phyloP scores from a whole-genome alignment of 2,888 invertebrate species.

The Plebejus anna region DNA sequence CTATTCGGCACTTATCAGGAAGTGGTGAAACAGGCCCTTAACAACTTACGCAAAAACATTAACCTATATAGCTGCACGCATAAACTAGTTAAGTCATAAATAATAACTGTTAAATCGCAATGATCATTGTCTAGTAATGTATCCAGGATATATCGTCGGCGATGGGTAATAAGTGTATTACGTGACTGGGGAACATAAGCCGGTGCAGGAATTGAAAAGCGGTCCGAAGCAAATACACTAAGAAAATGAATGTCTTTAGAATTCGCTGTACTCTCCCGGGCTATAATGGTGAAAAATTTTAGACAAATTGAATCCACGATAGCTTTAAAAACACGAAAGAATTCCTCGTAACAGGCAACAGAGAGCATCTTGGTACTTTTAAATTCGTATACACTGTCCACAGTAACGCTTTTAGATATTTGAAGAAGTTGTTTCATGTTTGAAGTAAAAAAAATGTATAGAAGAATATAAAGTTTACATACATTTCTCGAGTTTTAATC shows the following conservation, averaged over 20 bases:
- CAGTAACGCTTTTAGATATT: background rate
- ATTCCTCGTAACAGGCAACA: background rate
- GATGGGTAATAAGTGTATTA: background rate
- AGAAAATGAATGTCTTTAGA: slow-evolving; percentile 23
- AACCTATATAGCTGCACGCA: no score
- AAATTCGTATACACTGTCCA: background rate
- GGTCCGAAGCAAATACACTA: slow-evolving; percentile 20
- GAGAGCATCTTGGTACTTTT: background rate
- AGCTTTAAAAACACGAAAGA: slow-evolving; percentile 13
- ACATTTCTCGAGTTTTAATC: no score
- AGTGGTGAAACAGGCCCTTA: no score
- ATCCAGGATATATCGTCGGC: background rate
- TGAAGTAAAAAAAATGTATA: background rate
- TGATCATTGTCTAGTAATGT: slow-evolving; percentile 3
- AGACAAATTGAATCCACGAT: slow-evolving; percentile 20
- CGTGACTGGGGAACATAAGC: background rate
- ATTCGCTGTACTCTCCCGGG: background rate
- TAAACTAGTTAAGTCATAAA: background rate
- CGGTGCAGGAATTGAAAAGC: slow-evolving; percentile 24
- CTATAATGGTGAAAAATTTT: slow-evolving; percentile 19
- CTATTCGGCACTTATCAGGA: no score
- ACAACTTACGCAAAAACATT: no score
- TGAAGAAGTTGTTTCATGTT: background rate
- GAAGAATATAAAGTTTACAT: no score
- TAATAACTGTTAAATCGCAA: background rate